Evolutionary conservation across 2,797 vertebrate genomes (phyloP).

Genomic region (Mallotus villosus): DNA sequence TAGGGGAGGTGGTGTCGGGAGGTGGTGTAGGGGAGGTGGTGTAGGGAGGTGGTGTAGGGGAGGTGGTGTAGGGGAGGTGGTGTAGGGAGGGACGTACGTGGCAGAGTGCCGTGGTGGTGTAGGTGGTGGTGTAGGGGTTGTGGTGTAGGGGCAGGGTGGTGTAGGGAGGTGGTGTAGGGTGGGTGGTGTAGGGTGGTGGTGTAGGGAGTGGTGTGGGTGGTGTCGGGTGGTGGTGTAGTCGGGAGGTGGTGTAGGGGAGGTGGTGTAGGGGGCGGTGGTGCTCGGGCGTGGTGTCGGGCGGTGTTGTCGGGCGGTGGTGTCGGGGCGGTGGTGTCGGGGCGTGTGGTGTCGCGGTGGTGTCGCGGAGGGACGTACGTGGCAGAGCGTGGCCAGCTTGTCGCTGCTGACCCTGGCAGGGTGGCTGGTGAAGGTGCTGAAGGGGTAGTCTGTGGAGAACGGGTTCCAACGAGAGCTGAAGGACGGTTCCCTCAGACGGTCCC

Average conservation of each 20-base stretch:
- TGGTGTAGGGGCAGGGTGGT: neutral
- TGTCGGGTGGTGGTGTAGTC: neutral
- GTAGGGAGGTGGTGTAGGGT: neutral
- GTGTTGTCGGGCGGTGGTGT: neutral
- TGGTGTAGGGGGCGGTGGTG: neutral
- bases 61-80: too few species aligned
- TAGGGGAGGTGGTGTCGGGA: too few species aligned
- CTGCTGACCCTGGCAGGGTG: conserved; percentile 70
- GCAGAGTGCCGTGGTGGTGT: too few species aligned
- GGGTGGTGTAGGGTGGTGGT: neutral
- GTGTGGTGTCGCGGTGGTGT: too few species aligned
- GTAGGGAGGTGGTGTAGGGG: neutral
- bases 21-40: too few species aligned
- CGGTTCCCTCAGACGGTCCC: conserved; percentile 73
- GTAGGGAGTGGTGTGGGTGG: too few species aligned
- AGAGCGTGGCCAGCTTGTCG: conserved; percentile 65
- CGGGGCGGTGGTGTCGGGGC: neutral
- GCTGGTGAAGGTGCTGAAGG: conserved; percentile 76
- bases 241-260: too few species aligned
- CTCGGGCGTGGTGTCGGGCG: too few species aligned
- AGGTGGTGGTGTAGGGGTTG: neutral
- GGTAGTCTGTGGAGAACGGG: conserved; percentile 73
- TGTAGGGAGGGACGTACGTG: too few species aligned
- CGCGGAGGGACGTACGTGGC: conserved; percentile 38
- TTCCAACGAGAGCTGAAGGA: conserved; percentile 80